Evolutionary conservation across 92 coral and sea anemone genomes (phyloP).

Genomic region (Phenganax stokvisi): DNA sequence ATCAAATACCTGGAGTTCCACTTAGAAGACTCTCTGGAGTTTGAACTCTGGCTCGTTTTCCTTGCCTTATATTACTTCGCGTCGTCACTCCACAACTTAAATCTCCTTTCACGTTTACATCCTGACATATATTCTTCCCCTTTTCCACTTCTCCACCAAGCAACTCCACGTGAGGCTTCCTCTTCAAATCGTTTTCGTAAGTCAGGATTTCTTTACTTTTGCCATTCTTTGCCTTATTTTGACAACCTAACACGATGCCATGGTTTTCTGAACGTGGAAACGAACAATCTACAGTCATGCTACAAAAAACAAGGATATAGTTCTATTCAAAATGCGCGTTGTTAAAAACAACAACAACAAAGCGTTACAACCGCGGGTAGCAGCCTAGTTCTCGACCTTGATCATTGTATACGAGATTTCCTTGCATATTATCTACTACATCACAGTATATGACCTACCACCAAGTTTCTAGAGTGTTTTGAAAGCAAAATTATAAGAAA

Average conservation of each 20-base stretch:
- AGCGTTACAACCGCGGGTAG: constrained; percentile 8
- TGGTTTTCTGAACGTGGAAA: constrained; percentile 61
- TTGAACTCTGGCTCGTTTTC: constrained; percentile 63
- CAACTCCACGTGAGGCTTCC: constrained; percentile 62
- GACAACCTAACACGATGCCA: constrained; percentile 46
- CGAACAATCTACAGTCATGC: constrained; percentile 69
- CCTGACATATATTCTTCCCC: constrained; percentile 52
- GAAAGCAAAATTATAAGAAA: neutral
- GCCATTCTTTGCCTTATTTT: constrained; percentile 1
- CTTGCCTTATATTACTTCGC: constrained; percentile 92
- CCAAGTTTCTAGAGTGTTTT: neutral
- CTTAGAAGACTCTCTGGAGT: constrained; percentile 43
- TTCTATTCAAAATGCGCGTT: neutral
- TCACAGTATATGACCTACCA: neutral
- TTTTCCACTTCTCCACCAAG: constrained; percentile 66
- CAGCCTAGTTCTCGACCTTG: neutral
- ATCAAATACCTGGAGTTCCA: constrained; percentile 72
- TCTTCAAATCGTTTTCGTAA: constrained; percentile 74
- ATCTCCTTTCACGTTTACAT: constrained; percentile 51
- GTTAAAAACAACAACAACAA: neutral
- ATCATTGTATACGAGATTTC: neutral
- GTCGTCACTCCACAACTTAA: constrained; percentile 75
- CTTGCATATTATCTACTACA: neutral
- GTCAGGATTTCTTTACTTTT: constrained; percentile 1
- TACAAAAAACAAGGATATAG: constrained; percentile 33